Base-by-base conservation (phyloP, 2,888 invertebrate genomes). In the Parnassius apollo region DNA sequence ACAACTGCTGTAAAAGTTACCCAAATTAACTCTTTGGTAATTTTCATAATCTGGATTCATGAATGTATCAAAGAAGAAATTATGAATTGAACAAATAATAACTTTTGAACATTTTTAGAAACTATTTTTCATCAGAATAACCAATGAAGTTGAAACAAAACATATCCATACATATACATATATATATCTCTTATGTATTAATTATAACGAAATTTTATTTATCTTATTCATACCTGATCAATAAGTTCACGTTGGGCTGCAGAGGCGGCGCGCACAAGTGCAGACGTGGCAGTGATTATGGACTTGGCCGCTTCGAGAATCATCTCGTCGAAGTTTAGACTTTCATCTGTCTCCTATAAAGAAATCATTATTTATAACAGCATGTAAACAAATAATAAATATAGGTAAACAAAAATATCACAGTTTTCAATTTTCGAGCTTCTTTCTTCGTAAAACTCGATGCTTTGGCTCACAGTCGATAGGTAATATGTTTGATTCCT, bases 401-500 rank as follows among this genome's bases (percentile, higher is more conserved):
- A 76, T 70, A 74, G 74, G 1, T 53, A 35, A 46, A 44, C 55
- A 56, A 54, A 67, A 35, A 44, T 18, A 44, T 42, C 4, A 2
- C 2, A 9, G 13, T 22, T 12, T 51, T 51, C 1, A 12, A 13
- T 3, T 4, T 49, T 13, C n/a, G 8, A 13, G 49, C 44, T 50
- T 59, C 64, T 65, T 59, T 61, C 63, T 49, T 64, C 49, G 35
- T 7, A 42, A 49, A 55, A n/a, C 4, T 46, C 9, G 59, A 73
- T 64, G 50, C 79, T 53, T 2, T 13, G 64, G 50, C 70, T 80
- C 82, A 71, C 75, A 93, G 94, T 94, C 97, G 94, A 93, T 96
- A 81, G 95, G 95, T 96, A 97, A 99, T 98, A 99, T 98, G 99
- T 98, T 97, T 98, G 98, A 98, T 97, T 98, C 97, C 97, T 95